Conservation (phyloP, 2,888 invertebrate genomes). For the Sicus ferrugineus region DNA sequence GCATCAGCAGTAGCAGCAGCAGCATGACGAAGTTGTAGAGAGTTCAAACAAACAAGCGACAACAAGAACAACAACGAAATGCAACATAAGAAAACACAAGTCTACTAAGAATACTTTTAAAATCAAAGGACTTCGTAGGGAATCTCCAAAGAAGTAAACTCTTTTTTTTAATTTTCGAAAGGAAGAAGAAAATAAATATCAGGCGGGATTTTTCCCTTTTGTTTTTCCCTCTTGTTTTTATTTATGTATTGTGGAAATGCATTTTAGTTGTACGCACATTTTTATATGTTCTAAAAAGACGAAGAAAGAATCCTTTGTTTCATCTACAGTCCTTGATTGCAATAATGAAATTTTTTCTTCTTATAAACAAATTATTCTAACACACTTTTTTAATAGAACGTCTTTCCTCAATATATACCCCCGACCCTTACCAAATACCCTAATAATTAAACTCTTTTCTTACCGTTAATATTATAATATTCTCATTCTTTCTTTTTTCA, state of each 20-base stretch:
- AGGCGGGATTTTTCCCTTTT: neutral
- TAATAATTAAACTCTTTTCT: too few species aligned
- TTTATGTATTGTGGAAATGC: slow-evolving; percentile 7
- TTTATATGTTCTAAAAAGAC: neutral
- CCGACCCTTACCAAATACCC: too few species aligned
- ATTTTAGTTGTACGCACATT: neutral
- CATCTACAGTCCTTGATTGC: too few species aligned
- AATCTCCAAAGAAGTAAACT: too few species aligned
- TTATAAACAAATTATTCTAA: too few species aligned
- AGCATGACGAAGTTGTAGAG: neutral
- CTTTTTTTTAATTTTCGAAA: neutral
- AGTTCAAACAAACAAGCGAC: slow-evolving; percentile 1
- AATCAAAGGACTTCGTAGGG: neutral
- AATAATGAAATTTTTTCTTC: too few species aligned
- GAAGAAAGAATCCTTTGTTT: too few species aligned
- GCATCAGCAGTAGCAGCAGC: slow-evolving; percentile 16
- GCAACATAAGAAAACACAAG: neutral
- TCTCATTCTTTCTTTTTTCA: too few species aligned
- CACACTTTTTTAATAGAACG: too few species aligned
- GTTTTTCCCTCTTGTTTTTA: neutral
- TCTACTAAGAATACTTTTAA: neutral
- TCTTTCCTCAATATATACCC: too few species aligned
- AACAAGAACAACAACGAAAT: neutral
- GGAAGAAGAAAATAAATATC: too few species aligned
- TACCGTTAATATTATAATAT: too few species aligned